Evolutionary conservation across 2,113 vertebrate species (phyloP).

Genomic region (Furnarius figulus): DNA sequence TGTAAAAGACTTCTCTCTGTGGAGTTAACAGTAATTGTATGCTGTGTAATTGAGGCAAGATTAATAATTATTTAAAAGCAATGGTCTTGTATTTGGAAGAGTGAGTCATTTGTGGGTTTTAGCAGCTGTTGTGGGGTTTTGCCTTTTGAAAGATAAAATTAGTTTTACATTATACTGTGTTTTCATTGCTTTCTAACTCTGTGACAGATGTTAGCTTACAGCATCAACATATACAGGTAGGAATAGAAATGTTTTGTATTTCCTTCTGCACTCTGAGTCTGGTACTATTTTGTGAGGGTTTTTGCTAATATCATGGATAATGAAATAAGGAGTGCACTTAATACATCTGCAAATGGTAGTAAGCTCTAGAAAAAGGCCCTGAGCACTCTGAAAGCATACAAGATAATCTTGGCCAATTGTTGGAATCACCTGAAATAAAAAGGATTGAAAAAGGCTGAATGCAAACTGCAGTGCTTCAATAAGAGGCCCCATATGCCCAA

Average conservation of each 20-base stretch:
- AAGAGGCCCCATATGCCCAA: neutral
- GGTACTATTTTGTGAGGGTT: accelerated
- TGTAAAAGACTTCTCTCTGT: neutral
- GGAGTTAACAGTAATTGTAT: neutral
- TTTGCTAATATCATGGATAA: neutral
- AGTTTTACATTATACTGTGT: neutral
- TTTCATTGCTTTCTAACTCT: neutral
- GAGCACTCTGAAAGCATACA: neutral
- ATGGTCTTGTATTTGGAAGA: neutral
- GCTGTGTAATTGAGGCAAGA: neutral
- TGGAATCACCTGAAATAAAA: neutral
- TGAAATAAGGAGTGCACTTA: neutral
- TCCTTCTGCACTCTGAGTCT: neutral
- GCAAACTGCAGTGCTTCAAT: neutral
- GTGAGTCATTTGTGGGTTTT: neutral
- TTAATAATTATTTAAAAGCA: conserved; percentile 29
- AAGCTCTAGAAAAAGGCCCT: neutral
- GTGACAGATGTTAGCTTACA: neutral
- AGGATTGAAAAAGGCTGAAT: neutral
- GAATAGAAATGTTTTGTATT: neutral
- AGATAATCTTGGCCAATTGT: neutral
- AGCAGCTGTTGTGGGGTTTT: neutral
- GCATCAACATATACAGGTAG: neutral
- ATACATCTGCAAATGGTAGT: neutral
- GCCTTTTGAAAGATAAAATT: neutral